Conservation (phyloP, 2,797 vertebrate genomes). For the Tokudaia tokunoshimensis region DNA sequence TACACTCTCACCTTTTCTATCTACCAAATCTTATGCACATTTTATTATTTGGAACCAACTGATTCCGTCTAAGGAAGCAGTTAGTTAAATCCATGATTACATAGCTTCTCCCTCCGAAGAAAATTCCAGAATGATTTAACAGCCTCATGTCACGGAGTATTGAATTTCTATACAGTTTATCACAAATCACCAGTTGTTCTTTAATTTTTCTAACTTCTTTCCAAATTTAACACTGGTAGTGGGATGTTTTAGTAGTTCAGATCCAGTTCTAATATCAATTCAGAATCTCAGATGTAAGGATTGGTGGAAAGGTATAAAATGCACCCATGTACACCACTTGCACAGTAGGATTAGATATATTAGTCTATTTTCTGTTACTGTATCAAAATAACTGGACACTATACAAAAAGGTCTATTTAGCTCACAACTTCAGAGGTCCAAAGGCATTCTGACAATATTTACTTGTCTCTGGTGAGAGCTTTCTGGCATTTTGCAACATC, state of each 20-base stretch:
- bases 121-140: neutral
- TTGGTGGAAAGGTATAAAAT: neutral
- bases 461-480: neutral
- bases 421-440: neutral
- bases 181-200: neutral
- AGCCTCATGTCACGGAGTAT: neutral
- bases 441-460: neutral
- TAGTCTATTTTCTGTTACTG: neutral
- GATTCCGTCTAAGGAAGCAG: neutral
- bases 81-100: neutral
- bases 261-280: neutral
- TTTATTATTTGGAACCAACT: neutral
- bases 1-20: neutral
- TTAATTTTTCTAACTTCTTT: neutral
- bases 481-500: neutral
- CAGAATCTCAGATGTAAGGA: neutral
- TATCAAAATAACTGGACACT: neutral
- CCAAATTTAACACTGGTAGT: neutral
- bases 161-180: neutral
- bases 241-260: neutral
- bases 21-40: neutral
- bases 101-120: neutral
- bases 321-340: neutral
- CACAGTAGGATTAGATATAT: neutral
- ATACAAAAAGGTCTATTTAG: neutral